These are phyloP conservation scores for Chloebia gouldiae DNA, from an alignment of 2,113 vertebrate species.

Conservation along the genomic window DNA sequence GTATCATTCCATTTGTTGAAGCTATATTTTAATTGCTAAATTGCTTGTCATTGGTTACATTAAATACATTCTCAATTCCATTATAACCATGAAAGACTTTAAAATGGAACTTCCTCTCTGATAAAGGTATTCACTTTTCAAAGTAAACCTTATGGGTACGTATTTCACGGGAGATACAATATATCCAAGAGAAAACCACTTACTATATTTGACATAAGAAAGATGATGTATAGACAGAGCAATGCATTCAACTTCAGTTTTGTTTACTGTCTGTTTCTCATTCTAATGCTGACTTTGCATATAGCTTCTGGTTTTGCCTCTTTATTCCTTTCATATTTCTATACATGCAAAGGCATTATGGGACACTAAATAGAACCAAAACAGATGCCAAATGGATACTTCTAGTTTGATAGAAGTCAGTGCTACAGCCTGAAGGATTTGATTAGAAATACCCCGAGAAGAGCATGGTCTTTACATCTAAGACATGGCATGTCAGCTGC, in stretches of 20 bases:
- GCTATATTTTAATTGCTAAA: conserved; percentile 59
- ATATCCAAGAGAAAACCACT: not conserved
- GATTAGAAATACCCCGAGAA: not conserved
- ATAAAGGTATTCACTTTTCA: not conserved
- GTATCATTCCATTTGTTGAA: conserved; percentile 28
- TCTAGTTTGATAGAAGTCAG: not conserved
- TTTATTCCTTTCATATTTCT: not conserved
- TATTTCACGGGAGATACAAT: not conserved
- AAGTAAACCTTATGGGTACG: not conserved
- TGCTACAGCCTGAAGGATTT: not conserved
- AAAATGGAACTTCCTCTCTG: conserved; percentile 1
- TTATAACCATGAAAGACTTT: conserved; percentile 26
- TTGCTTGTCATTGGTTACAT: conserved; percentile 8
- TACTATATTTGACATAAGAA: not conserved
- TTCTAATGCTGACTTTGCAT: not conserved
- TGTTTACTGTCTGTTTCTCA: not conserved
- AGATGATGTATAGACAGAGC: not conserved
- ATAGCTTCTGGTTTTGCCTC: not conserved
- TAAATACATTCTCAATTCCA: conserved; percentile 18
- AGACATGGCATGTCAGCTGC: not conserved
- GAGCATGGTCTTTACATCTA: not conserved
- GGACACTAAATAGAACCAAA: not conserved
- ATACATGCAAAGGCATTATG: not conserved
- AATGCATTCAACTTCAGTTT: not conserved
- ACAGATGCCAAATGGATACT: not conserved